These are phyloP conservation scores for Coelogynopora nodosa DNA, from an alignment of 2,888 invertebrate genomes.

Conservation along the genomic window DNA sequence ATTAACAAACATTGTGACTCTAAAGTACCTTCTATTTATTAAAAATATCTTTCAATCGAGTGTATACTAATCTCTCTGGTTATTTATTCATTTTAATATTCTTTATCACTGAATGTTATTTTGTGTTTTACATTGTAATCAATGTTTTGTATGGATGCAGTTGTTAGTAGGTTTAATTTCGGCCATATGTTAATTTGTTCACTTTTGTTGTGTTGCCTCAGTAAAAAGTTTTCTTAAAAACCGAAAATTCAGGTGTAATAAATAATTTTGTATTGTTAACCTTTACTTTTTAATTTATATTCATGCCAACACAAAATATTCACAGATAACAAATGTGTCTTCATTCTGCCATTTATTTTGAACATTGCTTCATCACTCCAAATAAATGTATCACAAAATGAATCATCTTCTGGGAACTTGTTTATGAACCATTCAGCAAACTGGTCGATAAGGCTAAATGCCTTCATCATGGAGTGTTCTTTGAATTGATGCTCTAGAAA, in stretches of 20 bases:
- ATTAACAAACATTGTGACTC: neutral
- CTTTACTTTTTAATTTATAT: neutral
- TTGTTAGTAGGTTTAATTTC: neutral
- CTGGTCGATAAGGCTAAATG: neutral
- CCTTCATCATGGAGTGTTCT: neutral
- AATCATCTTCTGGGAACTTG: neutral
- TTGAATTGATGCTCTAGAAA: neutral
- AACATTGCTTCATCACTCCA: neutral
- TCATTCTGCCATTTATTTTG: constrained; percentile 4
- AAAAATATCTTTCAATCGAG: neutral
- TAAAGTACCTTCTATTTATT: neutral
- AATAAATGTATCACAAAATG: neutral
- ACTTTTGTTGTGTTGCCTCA: neutral
- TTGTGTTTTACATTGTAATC: no score
- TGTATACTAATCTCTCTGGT: neutral
- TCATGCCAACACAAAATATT: no score
- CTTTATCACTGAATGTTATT: no score
- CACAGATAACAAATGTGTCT: constrained; percentile 21
- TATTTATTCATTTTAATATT: no score
- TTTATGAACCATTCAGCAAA: constrained; percentile 21
- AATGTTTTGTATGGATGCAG: neutral
- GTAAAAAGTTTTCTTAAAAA: neutral
- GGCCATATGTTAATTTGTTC: neutral
- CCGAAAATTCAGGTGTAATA: neutral
- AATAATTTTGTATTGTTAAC: neutral